Conservation (phyloP, 2,888 invertebrate species). For the Odontothrips loti region DNA sequence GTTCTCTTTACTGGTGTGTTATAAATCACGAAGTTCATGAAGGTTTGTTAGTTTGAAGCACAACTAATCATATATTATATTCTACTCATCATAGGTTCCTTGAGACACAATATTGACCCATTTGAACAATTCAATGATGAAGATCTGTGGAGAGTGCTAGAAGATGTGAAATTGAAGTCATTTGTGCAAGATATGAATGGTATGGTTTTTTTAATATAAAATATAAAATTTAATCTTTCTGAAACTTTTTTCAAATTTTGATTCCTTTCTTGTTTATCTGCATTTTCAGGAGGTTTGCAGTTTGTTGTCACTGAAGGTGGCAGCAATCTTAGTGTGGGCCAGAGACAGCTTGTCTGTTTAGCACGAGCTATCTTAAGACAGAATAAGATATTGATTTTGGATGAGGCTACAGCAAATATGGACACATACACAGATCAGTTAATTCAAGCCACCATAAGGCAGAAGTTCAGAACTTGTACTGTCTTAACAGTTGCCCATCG, state of each 20-base stretch:
- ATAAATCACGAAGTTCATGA: background rate
- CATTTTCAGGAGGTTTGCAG: constrained; percentile 55
- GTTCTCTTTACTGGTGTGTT: constrained; percentile 74
- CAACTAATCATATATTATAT: background rate
- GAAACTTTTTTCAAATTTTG: background rate
- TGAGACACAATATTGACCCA: constrained; percentile 86
- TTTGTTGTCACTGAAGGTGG: constrained; percentile 69
- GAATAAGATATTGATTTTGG: constrained; percentile 79
- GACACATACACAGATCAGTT: constrained; percentile 83
- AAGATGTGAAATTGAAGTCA: constrained; percentile 56
- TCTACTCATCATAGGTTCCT: constrained; percentile 57
- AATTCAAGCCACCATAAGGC: constrained; percentile 78
- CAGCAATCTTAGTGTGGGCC: constrained; percentile 82
- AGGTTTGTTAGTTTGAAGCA: background rate
- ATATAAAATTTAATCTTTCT: background rate
- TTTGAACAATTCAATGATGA: constrained; percentile 75
- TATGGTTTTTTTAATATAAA: background rate
- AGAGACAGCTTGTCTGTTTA: constrained; percentile 82
- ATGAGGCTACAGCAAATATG: constrained; percentile 91
- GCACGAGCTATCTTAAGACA: constrained; percentile 82
- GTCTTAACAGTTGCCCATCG: constrained; percentile 89
- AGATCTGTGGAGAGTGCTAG: constrained; percentile 76
- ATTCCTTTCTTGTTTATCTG: background rate
- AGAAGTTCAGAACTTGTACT: constrained; percentile 76
- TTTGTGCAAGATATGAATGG: constrained; percentile 10